Conservation (phyloP, 2,113 vertebrate species). For the Macquaria ambigua region DNA sequence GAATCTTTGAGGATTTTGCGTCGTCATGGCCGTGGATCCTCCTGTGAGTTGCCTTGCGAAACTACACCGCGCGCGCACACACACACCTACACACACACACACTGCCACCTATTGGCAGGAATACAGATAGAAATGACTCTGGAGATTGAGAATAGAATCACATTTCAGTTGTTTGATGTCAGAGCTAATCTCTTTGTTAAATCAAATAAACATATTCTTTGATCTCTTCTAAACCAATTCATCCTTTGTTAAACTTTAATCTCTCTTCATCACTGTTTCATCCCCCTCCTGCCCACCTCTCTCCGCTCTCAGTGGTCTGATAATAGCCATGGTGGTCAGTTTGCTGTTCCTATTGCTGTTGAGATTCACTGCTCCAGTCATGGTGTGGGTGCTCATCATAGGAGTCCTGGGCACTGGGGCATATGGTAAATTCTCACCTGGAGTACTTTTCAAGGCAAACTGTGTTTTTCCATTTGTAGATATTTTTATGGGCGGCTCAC, state of each 20-base stretch:
- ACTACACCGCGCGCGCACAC: neutral
- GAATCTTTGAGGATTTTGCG: constrained; percentile 93
- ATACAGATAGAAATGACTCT: neutral
- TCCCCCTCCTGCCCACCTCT: neutral
- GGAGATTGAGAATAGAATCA: neutral
- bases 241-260: neutral
- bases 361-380: constrained; percentile 86
- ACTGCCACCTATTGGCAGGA: constrained; percentile 46
- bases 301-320: constrained; percentile 81
- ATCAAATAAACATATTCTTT: neutral
- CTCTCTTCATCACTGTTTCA: neutral
- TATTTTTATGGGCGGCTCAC: too few species aligned
- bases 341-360: constrained; percentile 90
- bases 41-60: constrained; percentile 83
- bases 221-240: neutral
- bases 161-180: neutral
- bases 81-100: neutral
- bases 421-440: constrained; percentile 82
- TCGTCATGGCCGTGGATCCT: constrained; percentile 92
- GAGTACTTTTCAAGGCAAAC: neutral
- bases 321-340: constrained; percentile 88
- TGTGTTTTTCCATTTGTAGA: neutral
- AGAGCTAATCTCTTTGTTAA: neutral
- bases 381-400: constrained; percentile 89
- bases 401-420: constrained; percentile 87